A percentile compares a stretch with the other conserved stretches of the same genome.
phyloP scores from a whole-genome alignment of 2,888 invertebrate genomes.

The Cosmorhoe ocellata region DNA sequence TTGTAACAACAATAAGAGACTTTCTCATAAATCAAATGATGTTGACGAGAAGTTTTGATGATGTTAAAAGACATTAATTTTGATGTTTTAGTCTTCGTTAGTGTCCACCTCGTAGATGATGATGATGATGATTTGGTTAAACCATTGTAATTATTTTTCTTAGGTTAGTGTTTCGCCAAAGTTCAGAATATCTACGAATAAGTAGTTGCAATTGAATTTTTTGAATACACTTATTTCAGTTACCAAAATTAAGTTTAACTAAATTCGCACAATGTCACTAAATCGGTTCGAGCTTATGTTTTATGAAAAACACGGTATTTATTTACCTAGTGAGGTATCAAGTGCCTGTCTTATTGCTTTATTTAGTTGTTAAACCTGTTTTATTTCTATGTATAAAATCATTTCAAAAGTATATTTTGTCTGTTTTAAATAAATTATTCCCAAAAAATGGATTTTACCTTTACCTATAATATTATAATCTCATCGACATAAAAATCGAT shows the following conservation, averaged over 20 bases:
- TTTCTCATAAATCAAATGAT: neutral
- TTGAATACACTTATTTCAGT: conserved; percentile 44
- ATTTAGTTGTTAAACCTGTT: conserved; percentile 22
- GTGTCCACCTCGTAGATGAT: too few relatives aligned
- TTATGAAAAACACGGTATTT: conserved; percentile 16
- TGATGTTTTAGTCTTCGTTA: conserved; percentile 46
- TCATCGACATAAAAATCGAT: too few relatives aligned
- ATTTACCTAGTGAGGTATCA: conserved; percentile 13
- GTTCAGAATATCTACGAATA: conserved; percentile 44
- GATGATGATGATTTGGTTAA: conserved; percentile 53
- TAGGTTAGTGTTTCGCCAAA: conserved; percentile 70
- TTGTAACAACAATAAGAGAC: conserved; percentile 5
- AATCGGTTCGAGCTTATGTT: conserved; percentile 23
- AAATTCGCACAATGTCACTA: conserved; percentile 53
- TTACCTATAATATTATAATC: too few relatives aligned
- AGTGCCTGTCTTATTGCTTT: conserved; percentile 22
- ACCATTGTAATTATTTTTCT: conserved; percentile 66
- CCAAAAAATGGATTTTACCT: conserved; percentile 8
- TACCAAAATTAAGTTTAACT: conserved; percentile 57
- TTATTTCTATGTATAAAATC: conserved; percentile 26
- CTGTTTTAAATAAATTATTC: conserved; percentile 35
- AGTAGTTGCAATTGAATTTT: conserved; percentile 33
- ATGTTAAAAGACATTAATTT: conserved; percentile 66
- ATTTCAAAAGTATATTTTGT: conserved; percentile 28
- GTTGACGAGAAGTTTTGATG: conserved; percentile 4